Conservation (phyloP, 2,113 vertebrate genomes). For the Bungarus multicinctus region DNA sequence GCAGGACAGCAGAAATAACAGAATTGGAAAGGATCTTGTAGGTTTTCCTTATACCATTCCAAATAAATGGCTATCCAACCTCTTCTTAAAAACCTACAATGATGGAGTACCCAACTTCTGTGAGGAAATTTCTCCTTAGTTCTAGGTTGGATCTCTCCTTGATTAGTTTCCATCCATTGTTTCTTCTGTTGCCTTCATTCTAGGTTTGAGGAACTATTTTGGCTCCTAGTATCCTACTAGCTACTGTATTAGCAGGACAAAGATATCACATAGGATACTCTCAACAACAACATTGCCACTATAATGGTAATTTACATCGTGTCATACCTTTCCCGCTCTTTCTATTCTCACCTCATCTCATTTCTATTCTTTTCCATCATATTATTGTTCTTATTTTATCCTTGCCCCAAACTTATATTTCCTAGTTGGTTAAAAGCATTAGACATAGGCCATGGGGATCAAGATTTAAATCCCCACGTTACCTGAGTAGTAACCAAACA, state of each 20-base stretch:
- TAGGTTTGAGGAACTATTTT: not conserved
- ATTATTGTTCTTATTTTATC: slow-evolving; percentile 19
- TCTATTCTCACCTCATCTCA: not conserved
- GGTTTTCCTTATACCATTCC: too few species aligned
- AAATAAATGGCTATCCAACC: not conserved
- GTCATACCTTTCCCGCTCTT: not conserved
- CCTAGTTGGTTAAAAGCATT: not conserved
- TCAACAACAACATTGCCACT: not conserved
- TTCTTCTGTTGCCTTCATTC: not conserved
- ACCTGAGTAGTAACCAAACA: not conserved
- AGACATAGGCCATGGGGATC: not conserved
- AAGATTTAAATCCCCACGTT: not conserved
- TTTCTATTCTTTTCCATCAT: not conserved
- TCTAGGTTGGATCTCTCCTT: not conserved
- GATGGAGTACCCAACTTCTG: not conserved
- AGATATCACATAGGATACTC: not conserved
- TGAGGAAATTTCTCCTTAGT: not conserved
- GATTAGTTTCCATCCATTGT: too few species aligned
- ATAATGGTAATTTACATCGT: not conserved
- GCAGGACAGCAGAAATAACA: not conserved
- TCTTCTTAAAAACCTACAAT: not conserved
- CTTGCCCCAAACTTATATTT: not conserved
- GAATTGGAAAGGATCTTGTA: not conserved
- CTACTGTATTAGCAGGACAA: not conserved
- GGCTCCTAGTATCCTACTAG: not conserved